Evolutionary conservation across 2,888 invertebrate genomes (phyloP), one percentile per base, ranked within the genome.

Genomic region (Drosophila yooni): DNA sequence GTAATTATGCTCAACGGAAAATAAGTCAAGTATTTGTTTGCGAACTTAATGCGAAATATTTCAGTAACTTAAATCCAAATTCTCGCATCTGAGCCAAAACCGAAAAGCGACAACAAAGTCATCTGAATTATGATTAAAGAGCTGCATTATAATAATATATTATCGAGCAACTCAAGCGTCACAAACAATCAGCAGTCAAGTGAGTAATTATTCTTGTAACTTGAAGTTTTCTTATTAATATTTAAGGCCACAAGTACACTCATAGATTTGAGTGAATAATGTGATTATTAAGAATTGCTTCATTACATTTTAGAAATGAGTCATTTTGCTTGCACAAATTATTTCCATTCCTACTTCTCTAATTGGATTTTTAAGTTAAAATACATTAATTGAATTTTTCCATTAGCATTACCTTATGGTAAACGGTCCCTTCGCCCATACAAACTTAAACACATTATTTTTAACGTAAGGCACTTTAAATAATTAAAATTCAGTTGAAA

Each of bases 121-220:
- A 63, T 66, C 62, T 48, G 57, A 60, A 74, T 59, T 60, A 31
- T 33, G 63, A 33, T 60, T 73, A 50, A 66, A 66, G 48, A 38
- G 54, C 40, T 38, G 54, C 60, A 67, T 69, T 87, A 87, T 60
- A 69, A 83, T 71, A 73, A 71, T 50, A 66, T 59, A 63, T 21
- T 21, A 78, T 78, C 46, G 15, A 46, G 46, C 15, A 25, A 2
- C 4, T 78, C 68, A 70, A 80, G 71, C 75, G 21, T 53, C 67
- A 54, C 69, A 59, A 66, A 31, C 57, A 29, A 46, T 33, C 27
- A 51, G 3, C 18, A 63, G 43, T 59, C 68, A 71, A 73, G 83
- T 88, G 52, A 88, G 83, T 79, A 85, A 25, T 10, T 34, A 0
- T 68, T 65, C 48, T 29, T 25, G 0, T 4, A 25, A 15, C 2